These are phyloP conservation scores for Aphrocallistes beatrix DNA, from an alignment of 37 sponge, comb jelly and placozoan species.

Conservation along the genomic window DNA sequence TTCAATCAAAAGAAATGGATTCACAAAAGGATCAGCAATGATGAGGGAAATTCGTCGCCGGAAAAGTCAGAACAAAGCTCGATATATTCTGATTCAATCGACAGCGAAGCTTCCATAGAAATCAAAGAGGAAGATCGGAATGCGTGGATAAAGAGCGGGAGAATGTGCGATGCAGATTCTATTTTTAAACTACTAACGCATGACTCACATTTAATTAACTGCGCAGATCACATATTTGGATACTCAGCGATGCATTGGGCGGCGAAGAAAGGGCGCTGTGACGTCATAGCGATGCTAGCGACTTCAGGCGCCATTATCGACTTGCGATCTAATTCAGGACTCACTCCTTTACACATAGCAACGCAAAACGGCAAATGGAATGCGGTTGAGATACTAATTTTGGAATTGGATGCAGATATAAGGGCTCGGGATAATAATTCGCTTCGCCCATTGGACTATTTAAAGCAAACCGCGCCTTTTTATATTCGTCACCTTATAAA, in stretches of 20 bases:
- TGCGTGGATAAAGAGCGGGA: neutral
- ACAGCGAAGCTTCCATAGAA: neutral
- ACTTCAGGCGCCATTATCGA: slow-evolving; percentile 9
- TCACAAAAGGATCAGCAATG: neutral
- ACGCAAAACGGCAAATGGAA: slow-evolving; percentile 6
- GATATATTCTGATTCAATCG: neutral
- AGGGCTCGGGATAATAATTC: neutral
- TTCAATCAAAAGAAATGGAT: slow-evolving; percentile 1
- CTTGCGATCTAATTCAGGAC: neutral
- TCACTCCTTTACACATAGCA: slow-evolving; percentile 1
- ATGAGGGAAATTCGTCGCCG: neutral
- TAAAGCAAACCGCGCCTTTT: neutral
- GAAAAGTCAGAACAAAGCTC: neutral
- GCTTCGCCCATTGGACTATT: neutral
- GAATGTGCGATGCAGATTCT: neutral
- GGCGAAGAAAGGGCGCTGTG: neutral
- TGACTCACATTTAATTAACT: neutral
- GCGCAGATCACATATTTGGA: neutral
- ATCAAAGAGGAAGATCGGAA: slow-evolving; percentile 13
- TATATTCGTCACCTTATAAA: neutral
- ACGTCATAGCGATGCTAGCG: neutral
- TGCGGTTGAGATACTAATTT: neutral
- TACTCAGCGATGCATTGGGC: neutral
- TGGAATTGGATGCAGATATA: neutral
- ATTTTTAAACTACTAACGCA: neutral